Base-by-base conservation (phyloP, 23 tunicate species). In the Styela clava region DNA sequence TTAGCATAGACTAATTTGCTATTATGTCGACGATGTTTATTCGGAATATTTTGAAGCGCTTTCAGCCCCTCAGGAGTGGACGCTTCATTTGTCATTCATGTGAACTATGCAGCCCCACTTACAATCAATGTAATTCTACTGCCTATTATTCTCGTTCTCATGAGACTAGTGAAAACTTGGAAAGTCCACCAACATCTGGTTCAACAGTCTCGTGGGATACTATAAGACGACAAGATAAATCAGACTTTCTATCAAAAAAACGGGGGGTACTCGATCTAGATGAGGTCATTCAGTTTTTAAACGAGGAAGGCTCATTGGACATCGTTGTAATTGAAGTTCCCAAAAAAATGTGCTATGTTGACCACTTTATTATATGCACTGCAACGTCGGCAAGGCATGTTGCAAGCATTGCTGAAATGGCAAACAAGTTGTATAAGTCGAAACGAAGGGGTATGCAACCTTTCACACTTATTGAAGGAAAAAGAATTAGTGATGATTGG, bases 361-460 rank as follows among this genome's bases (percentile, higher is more conserved):
- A 79, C 33, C 83, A 83, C 68, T 92, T 92, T 68, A 79, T 87
- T 35, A 37, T 92, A 37, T 91, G 63, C 1, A 83, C 97, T 64
- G 97, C 92, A 3, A 87, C 78, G 28, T 92, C 97, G 1, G 5
- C 52, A 9, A 83, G 97, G 30, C 97, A 92, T 79, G 33, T 92
- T 52, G 81, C 29, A 31, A 67, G 91, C 37, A 87, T 87, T 74
- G 74, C 88, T 9, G 85, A 79, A 84, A 52, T 86, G 2, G 52
- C 87, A 1, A 92, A 92, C 70, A 92, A 64, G 25, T 52, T 92
- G 20, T 92, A 92, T 82, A 92, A 92, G 63, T 33, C 34, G 29
- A 79, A 64, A 36, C 87, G 91, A 63, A 24, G n/a, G 16, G 44
- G 52, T 16, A 3, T 22, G n/a, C 88, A 92, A n/a, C 92, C 92